Conservation (phyloP, 2,888 invertebrate genomes). For the Allolobophora icterica region DNA sequence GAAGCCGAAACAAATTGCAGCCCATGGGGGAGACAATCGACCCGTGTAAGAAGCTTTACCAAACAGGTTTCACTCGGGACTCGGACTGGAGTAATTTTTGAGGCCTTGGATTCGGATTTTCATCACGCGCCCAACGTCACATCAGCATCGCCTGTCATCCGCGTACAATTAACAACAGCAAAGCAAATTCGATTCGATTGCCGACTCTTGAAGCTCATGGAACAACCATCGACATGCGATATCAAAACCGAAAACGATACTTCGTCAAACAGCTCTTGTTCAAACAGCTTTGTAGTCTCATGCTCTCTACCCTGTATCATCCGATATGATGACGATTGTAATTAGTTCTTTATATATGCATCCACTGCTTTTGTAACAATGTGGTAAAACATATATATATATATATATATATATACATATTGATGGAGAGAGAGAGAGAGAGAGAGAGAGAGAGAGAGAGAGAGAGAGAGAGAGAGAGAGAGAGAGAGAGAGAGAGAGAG, state of each 20-base stretch:
- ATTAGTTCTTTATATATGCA: too few relatives aligned
- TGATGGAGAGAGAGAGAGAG: neutral
- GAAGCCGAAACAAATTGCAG: too few relatives aligned
- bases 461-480: constrained; percentile 13
- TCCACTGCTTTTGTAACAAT: too few relatives aligned
- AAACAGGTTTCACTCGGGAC: too few relatives aligned
- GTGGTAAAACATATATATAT: too few relatives aligned
- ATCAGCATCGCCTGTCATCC: neutral
- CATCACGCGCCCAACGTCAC: neutral
- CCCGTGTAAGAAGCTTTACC: too few relatives aligned
- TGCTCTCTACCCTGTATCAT: neutral
- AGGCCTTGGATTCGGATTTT: too few relatives aligned
- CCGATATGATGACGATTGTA: neutral
- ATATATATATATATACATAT: neutral
- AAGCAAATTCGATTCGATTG: neutral
- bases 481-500: neutral
- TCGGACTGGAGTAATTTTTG: too few relatives aligned
- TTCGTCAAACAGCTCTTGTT: neutral
- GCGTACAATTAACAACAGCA: neutral
- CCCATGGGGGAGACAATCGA: too few relatives aligned
- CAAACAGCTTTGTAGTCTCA: neutral
- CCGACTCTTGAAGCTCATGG: neutral
- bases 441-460: neutral
- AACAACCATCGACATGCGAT: neutral
- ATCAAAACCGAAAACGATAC: neutral